These are phyloP conservation scores for Lasius fuliginosus DNA, from an alignment of 2,888 invertebrate genomes.

Conservation along the genomic window DNA sequence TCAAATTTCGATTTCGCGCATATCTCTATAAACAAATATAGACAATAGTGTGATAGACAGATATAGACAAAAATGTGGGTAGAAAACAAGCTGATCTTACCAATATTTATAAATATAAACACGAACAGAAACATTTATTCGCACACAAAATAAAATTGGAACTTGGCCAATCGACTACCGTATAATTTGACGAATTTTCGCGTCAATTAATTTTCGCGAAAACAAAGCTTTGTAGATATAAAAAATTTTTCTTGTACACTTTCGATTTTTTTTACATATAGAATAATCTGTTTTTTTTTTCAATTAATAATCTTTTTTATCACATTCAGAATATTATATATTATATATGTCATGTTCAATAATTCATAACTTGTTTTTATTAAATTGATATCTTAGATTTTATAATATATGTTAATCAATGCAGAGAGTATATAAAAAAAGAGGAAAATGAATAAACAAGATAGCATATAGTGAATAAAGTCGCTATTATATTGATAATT, in stretches of 20 bases:
- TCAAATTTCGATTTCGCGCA: not conserved
- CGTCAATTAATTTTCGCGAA: not conserved
- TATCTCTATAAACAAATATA: not conserved
- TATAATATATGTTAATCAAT: not conserved
- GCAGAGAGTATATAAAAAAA: not conserved
- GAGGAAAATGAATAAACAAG: not conserved
- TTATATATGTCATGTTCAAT: not conserved
- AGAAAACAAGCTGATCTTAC: not conserved
- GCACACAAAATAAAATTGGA: not conserved
- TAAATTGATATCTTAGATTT: not conserved
- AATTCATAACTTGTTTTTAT: not conserved
- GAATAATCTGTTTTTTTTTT: not conserved
- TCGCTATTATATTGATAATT: not conserved
- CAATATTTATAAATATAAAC: not conserved
- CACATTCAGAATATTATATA: not conserved
- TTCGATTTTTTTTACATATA: not conserved
- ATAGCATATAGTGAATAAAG: not conserved
- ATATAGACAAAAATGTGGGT: not conserved
- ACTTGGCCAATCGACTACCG: not conserved
- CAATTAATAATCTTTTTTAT: not conserved
- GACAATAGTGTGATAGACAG: not conserved
- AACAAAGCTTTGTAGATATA: not conserved
- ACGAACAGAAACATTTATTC: not conserved
- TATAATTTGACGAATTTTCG: not conserved
- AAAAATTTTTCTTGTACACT: not conserved